Evolutionary conservation across 2,888 invertebrate genomes (phyloP), one percentile per base, ranked within the genome.

Genomic region (Salticus scenicus): DNA sequence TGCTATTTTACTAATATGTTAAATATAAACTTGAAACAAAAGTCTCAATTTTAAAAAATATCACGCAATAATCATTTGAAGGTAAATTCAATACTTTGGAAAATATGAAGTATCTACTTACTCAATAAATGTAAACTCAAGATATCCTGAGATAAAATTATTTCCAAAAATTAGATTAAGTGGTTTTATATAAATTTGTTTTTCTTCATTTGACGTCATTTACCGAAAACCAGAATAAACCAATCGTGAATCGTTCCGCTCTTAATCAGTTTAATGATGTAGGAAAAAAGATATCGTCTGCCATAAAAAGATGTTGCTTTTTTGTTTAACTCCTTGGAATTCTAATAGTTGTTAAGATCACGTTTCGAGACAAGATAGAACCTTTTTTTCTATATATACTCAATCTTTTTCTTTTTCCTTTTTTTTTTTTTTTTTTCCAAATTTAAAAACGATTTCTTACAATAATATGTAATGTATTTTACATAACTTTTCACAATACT

Each of bases 231-330:
- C 24, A 57, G 4, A 57, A 57, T 57, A 57, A 57, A 57, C 57
- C 57, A 57, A 57, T 57, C 57, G 57, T 17, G 57, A 57, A 5
- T 24, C 57, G 57, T 57, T 57, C 8, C 57, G 57, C 57, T 57
- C 57, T 57, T 24, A 57, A 57, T 57, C 57, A 24, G 24, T 24
- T 57, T 57, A 57, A 57, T 57, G 57, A 57, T 57, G 24, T 8
- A 57, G 57, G 57, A 24, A 57, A 57, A n/a, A 57, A 57, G 57
- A 57, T 24, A 57, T 57, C 57, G 57, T 57, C 57, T 57, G 57
- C 57, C 24, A 57, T 2, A 24, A 57, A 57, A 57, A 24, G 57
- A 57, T 57, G 57, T 17, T 24, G 12, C 57, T 57, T 57, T 57
- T 57, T 57, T 57, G 5, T 24, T 24, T 24, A 24, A n/a, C 1